Evolutionary conservation across 1,140 invertebrate species (phyloP).

Genomic region (Drosophila rhopaloa): DNA sequence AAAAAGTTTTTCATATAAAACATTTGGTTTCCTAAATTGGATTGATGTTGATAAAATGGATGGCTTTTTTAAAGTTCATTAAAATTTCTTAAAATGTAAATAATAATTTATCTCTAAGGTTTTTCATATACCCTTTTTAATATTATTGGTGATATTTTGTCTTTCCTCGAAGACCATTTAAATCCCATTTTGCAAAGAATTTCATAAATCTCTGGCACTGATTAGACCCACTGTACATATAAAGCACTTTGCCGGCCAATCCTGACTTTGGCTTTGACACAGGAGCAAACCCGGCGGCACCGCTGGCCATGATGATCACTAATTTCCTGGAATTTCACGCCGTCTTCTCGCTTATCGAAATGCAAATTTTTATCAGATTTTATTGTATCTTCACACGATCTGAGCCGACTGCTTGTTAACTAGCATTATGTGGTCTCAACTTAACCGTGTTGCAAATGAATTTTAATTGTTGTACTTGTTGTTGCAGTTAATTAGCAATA

Average conservation of each 20-base stretch:
- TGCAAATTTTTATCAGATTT: slow-evolving; percentile 36
- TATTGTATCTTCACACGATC: slow-evolving; percentile 78
- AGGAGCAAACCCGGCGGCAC: slow-evolving; percentile 40
- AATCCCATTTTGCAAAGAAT: too few species aligned
- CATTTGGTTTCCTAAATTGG: too few species aligned
- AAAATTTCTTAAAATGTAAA: not conserved
- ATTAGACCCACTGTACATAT: slow-evolving; percentile 17
- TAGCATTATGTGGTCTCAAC: slow-evolving; percentile 33
- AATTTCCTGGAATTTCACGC: slow-evolving; percentile 76
- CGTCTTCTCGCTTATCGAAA: slow-evolving; percentile 54
- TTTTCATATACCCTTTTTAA: too few species aligned
- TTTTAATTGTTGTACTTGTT: slow-evolving; percentile 67
- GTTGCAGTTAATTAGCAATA: slow-evolving; percentile 48
- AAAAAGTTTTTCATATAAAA: too few species aligned
- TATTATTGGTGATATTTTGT: too few species aligned
- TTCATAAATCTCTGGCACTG: not conserved
- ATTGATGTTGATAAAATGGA: too few species aligned
- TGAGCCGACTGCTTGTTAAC: slow-evolving; percentile 70
- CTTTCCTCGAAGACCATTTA: too few species aligned
- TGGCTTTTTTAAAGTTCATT: not conserved
- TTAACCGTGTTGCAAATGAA: slow-evolving; percentile 72
- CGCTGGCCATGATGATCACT: slow-evolving; percentile 43
- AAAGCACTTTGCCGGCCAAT: slow-evolving; percentile 5
- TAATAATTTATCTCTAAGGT: too few species aligned
- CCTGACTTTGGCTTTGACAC: slow-evolving; percentile 72